These are phyloP conservation scores for Eudasyphora cyanicolor DNA, from an alignment of 2,888 invertebrate species.

Conservation along the genomic window DNA sequence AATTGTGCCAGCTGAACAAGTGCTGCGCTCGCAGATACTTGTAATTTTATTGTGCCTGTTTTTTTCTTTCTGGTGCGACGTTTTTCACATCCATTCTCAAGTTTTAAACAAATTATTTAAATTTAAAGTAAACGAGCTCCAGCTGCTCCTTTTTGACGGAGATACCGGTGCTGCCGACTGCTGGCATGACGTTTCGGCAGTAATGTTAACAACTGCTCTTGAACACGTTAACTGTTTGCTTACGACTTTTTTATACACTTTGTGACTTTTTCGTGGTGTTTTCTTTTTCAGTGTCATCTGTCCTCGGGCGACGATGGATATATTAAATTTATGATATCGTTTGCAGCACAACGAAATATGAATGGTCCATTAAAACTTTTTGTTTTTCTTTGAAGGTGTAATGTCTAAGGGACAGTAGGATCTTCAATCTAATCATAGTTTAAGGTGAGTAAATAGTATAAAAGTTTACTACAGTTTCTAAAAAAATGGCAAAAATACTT, in stretches of 20 bases:
- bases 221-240: constrained; percentile 37
- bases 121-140: constrained; percentile 1
- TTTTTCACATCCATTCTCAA: neutral
- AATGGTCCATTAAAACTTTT: too few species aligned
- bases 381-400: too few species aligned
- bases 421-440: too few species aligned
- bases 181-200: neutral
- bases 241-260: constrained; percentile 19
- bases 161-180: too few species aligned
- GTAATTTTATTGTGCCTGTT: constrained; percentile 35
- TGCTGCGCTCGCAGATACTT: neutral
- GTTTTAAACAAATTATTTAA: constrained; percentile 33
- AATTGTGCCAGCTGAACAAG: neutral
- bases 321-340: neutral
- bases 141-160: neutral
- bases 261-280: neutral
- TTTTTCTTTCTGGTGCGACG: constrained; percentile 13
- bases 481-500: too few species aligned
- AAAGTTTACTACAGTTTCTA: too few species aligned
- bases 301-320: neutral
- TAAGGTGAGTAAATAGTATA: too few species aligned
- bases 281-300: too few species aligned
- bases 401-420: too few species aligned
- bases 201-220: constrained; percentile 24
- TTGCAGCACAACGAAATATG: neutral